phyloP scores from a whole-genome alignment of 2,797 vertebrate species.

The Erithacus rubecula region DNA sequence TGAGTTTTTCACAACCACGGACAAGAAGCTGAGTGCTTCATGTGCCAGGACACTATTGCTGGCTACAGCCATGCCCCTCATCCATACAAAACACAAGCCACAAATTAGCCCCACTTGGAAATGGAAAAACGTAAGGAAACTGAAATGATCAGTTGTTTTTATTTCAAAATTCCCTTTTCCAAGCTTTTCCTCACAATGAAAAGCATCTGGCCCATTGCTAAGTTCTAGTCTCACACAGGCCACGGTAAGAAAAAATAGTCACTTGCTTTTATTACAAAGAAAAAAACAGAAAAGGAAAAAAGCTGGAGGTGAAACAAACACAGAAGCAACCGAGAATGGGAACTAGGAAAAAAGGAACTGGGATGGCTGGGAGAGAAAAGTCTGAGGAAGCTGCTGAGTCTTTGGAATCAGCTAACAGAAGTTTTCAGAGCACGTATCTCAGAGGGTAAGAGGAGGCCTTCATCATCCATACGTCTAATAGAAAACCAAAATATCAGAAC shows the following conservation, averaged over 20 bases:
- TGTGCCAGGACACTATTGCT: not conserved
- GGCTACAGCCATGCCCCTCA: not conserved
- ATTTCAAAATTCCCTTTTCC: not conserved
- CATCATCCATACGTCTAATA: slow-evolving; percentile 11
- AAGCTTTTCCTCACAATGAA: not conserved
- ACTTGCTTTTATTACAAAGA: not conserved
- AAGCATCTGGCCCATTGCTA: not conserved
- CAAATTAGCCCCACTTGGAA: not conserved
- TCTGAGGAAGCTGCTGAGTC: not conserved
- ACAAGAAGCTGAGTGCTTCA: fast-evolving
- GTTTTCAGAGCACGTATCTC: slow-evolving; percentile 9
- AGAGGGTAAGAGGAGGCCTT: slow-evolving; percentile 23
- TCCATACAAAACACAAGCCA: not conserved
- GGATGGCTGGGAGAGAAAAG: not conserved
- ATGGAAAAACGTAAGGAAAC: not conserved
- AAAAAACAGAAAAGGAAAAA: not conserved
- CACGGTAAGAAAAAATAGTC: fast-evolving
- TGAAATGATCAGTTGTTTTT: not conserved
- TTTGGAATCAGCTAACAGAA: not conserved
- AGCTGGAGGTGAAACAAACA: not conserved
- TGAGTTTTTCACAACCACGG: not conserved
- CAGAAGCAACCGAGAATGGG: not conserved
- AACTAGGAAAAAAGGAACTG: not conserved
- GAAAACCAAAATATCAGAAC: slow-evolving; percentile 38
- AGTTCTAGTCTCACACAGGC: not conserved